Percentiles rank a stretch among this genome's conserved stretches.
phyloP scores from a whole-genome alignment of 1,140 invertebrate species.

The Drosophila oshimai region DNA sequence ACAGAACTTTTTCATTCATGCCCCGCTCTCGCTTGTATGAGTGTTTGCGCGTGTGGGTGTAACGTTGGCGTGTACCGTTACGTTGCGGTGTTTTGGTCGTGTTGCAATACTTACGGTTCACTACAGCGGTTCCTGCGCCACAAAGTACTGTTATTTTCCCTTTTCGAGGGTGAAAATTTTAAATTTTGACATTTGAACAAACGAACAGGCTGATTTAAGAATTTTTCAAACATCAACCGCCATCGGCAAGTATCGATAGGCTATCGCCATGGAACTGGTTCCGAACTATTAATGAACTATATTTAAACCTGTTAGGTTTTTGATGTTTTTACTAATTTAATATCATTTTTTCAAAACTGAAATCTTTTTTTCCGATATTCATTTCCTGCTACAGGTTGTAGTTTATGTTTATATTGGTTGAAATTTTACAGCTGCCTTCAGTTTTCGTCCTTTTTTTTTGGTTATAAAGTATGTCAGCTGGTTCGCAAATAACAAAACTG shows the following conservation, averaged over 20 bases:
- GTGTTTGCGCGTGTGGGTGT: constrained; percentile 18
- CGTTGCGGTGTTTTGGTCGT: neutral
- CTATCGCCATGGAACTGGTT: neutral
- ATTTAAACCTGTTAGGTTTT: no score
- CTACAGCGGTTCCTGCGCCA: neutral
- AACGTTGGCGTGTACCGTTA: constrained; percentile 26
- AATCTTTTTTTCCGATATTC: no score
- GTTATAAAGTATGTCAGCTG: no score
- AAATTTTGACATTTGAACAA: constrained; percentile 10
- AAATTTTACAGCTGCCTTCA: no score
- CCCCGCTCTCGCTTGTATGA: constrained; percentile 6
- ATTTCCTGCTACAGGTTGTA: no score
- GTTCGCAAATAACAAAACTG: no score
- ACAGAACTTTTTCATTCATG: constrained; percentile 62
- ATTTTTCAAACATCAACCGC: constrained; percentile 5
- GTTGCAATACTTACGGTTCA: constrained; percentile 28
- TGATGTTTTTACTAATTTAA: no score
- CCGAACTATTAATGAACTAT: neutral
- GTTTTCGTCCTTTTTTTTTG: no score
- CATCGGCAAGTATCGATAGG: neutral
- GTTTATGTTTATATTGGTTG: no score
- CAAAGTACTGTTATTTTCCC: neutral
- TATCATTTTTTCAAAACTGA: no score
- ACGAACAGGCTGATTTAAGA: constrained; percentile 10
- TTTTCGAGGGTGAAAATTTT: neutral